phyloP scores from a whole-genome alignment of 2,797 vertebrate genomes.

The Lacerta viridis region DNA sequence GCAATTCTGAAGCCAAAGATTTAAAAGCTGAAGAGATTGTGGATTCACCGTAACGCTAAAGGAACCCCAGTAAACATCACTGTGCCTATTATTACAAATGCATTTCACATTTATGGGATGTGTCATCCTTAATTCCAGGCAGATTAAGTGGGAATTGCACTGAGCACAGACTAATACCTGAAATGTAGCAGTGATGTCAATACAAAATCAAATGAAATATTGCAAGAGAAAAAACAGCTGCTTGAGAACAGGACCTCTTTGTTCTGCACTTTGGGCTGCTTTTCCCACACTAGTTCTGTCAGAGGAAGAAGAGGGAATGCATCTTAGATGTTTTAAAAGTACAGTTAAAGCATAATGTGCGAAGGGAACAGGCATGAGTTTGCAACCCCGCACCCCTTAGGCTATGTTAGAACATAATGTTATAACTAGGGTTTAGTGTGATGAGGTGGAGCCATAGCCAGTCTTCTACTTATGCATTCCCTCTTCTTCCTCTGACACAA shows the following conservation, averaged over 20 bases:
- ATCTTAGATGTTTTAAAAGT: neutral
- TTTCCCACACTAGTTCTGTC: neutral
- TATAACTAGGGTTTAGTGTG: no score
- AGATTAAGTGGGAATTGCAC: constrained; percentile 63
- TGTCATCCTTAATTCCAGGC: constrained; percentile 63
- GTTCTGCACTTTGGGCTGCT: neutral
- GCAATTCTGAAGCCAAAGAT: constrained; percentile 51
- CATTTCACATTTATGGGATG: constrained; percentile 51
- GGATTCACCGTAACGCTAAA: constrained; percentile 46
- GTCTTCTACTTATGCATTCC: neutral
- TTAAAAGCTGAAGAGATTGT: constrained; percentile 26
- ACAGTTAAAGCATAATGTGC: neutral
- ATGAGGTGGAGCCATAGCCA: neutral
- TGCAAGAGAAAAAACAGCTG: neutral
- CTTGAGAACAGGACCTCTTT: neutral
- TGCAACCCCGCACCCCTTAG: neutral
- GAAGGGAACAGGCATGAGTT: neutral
- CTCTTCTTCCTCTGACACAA: neutral
- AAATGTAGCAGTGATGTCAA: constrained; percentile 16
- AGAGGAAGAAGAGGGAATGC: no score
- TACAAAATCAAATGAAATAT: constrained; percentile 15
- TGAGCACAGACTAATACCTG: constrained; percentile 26
- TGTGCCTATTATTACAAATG: constrained; percentile 56
- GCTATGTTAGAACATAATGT: neutral
- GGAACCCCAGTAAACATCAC: constrained; percentile 41